These are phyloP conservation scores for Catocala sponsa DNA, from an alignment of 2,888 invertebrate species.

Conservation along the genomic window DNA sequence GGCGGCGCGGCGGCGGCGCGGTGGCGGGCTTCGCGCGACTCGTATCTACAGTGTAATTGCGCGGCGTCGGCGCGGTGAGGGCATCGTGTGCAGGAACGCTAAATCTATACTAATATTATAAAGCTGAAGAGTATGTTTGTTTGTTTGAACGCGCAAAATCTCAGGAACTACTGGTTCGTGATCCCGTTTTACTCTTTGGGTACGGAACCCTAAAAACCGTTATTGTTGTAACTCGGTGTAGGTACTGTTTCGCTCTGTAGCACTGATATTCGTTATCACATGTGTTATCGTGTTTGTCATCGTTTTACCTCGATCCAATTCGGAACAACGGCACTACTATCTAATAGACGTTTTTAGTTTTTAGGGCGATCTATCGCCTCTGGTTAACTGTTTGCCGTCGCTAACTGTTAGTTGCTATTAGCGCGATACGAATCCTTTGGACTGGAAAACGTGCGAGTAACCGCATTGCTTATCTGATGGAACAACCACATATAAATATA, in stretches of 20 bases:
- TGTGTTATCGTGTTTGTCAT: slow-evolving; percentile 72
- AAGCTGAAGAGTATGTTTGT: too few species aligned
- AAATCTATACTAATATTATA: too few species aligned
- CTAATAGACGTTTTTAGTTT: slow-evolving; percentile 51
- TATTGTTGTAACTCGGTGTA: slow-evolving; percentile 9
- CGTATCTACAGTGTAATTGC: too few species aligned
- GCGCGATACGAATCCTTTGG: slow-evolving; percentile 26
- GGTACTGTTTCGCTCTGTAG: slow-evolving; percentile 61
- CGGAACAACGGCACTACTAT: slow-evolving; percentile 59
- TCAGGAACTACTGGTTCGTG: too few species aligned
- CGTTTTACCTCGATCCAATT: slow-evolving; percentile 77
- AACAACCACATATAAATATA: neutral
- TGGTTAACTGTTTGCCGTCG: slow-evolving; percentile 35
- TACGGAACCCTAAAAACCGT: too few species aligned
- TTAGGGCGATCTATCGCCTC: slow-evolving; percentile 50
- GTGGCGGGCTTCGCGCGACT: too few species aligned
- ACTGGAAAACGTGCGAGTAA: slow-evolving; percentile 32
- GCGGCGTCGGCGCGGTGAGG: too few species aligned
- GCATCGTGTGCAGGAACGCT: too few species aligned
- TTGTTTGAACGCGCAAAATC: too few species aligned
- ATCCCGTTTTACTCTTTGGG: too few species aligned
- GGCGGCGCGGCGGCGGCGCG: too few species aligned
- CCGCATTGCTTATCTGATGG: neutral
- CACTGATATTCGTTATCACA: slow-evolving; percentile 67
- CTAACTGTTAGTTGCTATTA: slow-evolving; percentile 37